Percentiles rank a stretch among this genome's conserved stretches.
Evolutionary conservation across 1,140 invertebrate genomes (phyloP).

Genomic region (Zaprionus kolodkinae): DNA sequence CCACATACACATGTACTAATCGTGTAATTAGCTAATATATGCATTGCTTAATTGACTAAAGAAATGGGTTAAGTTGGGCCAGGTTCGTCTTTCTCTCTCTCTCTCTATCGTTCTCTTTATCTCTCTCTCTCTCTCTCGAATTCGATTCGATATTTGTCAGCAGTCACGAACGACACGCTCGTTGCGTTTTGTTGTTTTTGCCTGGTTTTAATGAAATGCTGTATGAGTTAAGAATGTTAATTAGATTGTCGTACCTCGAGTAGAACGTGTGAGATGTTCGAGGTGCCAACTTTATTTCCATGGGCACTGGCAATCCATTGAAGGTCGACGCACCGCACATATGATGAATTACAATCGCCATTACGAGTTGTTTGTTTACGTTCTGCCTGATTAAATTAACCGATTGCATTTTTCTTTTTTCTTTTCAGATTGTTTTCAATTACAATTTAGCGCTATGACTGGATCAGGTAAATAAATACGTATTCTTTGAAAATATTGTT

Average conservation of each 20-base stretch:
- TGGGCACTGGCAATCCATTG: conserved; percentile 22
- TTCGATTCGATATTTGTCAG: conserved; percentile 1
- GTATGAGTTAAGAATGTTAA: conserved; percentile 61
- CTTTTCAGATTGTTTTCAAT: conserved; percentile 49
- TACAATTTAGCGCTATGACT: conserved; percentile 57
- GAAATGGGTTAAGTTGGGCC: conserved; percentile 16
- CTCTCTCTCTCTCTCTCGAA: not conserved
- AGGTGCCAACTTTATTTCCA: conserved; percentile 32
- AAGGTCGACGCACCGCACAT: conserved; percentile 47
- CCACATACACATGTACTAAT: not conserved
- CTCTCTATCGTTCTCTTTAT: not conserved
- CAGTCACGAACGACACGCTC: conserved; percentile 20
- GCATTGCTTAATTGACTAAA: not conserved
- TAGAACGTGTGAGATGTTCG: conserved; percentile 37
- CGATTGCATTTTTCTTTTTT: conserved; percentile 46
- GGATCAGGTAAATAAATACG: conserved; percentile 68
- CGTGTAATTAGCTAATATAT: conserved; percentile 3
- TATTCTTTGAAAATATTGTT: not conserved
- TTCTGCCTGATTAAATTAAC: conserved; percentile 45
- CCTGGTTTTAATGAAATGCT: conserved; percentile 40
- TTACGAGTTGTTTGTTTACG: conserved; percentile 38
- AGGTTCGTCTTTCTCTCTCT: not conserved
- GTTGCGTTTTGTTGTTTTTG: conserved; percentile 3
- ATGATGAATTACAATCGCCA: conserved; percentile 45
- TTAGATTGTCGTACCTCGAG: conserved; percentile 47